phyloP scores from a whole-genome alignment of 2,797 vertebrate species.

The Salarias fasciatus region DNA sequence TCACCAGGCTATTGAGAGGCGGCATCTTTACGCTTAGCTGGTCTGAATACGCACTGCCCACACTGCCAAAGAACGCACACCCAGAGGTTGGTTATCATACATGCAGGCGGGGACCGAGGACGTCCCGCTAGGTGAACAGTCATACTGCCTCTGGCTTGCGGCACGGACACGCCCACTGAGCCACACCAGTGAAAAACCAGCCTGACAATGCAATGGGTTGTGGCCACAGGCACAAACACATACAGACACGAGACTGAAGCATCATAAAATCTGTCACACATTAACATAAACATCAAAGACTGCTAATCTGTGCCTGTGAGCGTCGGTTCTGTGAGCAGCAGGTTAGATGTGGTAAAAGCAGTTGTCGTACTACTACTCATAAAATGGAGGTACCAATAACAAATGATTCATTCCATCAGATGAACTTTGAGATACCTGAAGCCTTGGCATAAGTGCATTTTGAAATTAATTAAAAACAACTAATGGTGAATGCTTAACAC shows the following conservation, averaged over 20 bases:
- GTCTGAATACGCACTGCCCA: conserved; percentile 21
- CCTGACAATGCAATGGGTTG: conserved; percentile 27
- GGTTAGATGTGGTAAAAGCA: neutral
- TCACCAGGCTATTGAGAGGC: conserved; percentile 20
- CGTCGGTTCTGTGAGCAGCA: conserved; percentile 3
- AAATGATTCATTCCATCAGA: too few species aligned
- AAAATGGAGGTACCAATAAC: too few species aligned
- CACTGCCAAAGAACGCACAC: conserved; percentile 35
- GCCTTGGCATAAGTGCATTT: too few species aligned
- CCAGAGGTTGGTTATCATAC: conserved; percentile 31
- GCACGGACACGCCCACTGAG: conserved; percentile 41
- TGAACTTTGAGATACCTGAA: too few species aligned
- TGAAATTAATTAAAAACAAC: too few species aligned
- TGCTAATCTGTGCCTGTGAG: conserved; percentile 42
- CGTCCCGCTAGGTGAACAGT: conserved; percentile 27
- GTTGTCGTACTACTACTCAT: too few species aligned
- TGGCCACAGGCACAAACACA: conserved; percentile 37
- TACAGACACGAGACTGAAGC: conserved; percentile 29
- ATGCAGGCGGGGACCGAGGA: conserved; percentile 24
- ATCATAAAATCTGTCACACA: conserved; percentile 46
- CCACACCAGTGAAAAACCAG: conserved; percentile 48
- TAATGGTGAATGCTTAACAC: too few species aligned
- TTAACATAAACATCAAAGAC: conserved; percentile 56
- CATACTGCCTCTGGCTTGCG: conserved; percentile 7
- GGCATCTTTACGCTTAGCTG: conserved; percentile 31